phyloP scores from a whole-genome alignment of 2,797 vertebrate genomes.

The Oreochromis grahami region DNA sequence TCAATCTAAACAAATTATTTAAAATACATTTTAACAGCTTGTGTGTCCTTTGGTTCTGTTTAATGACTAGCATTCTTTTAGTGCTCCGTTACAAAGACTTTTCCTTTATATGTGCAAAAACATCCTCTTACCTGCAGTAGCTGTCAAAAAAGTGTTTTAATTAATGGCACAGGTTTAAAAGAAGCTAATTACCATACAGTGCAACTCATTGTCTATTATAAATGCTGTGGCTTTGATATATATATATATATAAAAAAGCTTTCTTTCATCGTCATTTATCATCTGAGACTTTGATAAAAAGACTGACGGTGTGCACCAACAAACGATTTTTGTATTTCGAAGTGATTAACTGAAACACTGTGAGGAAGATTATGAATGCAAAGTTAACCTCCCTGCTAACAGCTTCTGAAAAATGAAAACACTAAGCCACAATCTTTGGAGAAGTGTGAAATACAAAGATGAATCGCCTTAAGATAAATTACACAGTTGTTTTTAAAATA shows the following conservation, averaged over 20 bases:
- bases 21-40: constrained; percentile 22
- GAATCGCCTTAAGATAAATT: neutral
- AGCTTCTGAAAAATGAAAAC: neutral
- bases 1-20: constrained; percentile 36
- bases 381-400: neutral
- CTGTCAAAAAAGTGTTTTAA: neutral
- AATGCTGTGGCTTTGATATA: constrained; percentile 7
- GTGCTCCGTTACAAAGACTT: neutral
- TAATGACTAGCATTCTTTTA: neutral
- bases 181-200: constrained; percentile 8
- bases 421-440: neutral
- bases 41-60: constrained; percentile 13
- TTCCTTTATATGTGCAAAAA: neutral
- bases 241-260: neutral
- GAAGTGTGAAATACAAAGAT: neutral
- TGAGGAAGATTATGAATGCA: neutral
- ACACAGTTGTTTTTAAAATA: neutral
- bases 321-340: neutral
- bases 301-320: neutral
- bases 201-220: neutral
- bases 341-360: neutral
- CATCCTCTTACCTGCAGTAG: neutral
- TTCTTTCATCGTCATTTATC: constrained; percentile 22
- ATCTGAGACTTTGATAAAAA: constrained; percentile 15
- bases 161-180: neutral